Conservation (phyloP, 35 echinoderm and acorn worm genomes). For the Heliocidaris erythrogramma region DNA sequence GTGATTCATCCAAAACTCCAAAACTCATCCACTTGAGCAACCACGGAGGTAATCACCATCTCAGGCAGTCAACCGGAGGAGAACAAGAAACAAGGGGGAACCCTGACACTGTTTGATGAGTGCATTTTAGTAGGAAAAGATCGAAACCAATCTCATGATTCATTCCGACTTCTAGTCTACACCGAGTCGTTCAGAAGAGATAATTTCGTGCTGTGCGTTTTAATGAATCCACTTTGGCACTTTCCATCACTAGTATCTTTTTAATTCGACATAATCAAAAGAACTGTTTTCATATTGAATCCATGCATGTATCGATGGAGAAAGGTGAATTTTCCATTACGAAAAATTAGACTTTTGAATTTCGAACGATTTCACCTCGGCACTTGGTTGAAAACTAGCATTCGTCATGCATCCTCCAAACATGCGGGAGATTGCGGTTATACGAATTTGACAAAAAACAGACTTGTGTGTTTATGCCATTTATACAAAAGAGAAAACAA, state of each 20-base stretch:
- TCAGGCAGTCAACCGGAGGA: background rate
- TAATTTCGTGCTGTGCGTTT: too few species aligned
- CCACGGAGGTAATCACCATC: background rate
- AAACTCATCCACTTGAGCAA: background rate
- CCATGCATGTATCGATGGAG: too few species aligned
- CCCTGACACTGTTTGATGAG: background rate
- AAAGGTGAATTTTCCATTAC: background rate
- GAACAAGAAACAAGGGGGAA: background rate
- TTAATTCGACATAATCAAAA: too few species aligned
- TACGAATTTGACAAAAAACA: background rate
- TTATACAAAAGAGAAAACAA: background rate
- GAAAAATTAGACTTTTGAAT: background rate
- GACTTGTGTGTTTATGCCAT: background rate
- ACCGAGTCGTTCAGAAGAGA: background rate
- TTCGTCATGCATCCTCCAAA: background rate
- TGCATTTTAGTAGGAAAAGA: background rate
- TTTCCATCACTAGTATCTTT: too few species aligned
- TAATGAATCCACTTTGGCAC: too few species aligned
- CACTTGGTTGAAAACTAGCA: background rate
- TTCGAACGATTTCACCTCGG: background rate
- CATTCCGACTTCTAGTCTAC: background rate
- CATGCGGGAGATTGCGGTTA: background rate
- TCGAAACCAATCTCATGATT: slow-evolving; percentile 4
- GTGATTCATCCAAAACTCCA: too few species aligned
- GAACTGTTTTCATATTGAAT: too few species aligned